Conservation (phyloP, 2,888 invertebrate species). For the Mesoligia furuncula region DNA sequence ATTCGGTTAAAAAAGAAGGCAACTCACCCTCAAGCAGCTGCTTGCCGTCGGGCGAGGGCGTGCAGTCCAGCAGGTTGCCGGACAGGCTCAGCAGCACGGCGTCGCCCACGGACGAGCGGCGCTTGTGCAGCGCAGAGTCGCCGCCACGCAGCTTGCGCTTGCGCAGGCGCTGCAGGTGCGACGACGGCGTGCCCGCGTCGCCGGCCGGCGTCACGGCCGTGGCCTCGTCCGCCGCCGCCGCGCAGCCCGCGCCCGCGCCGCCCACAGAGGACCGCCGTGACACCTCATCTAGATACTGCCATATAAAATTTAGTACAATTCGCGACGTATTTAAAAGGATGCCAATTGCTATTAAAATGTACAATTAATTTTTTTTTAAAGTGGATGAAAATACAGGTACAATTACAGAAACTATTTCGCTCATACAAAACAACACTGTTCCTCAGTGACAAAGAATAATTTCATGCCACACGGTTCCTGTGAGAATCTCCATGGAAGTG, state of each 20-base stretch:
- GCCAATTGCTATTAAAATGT: background rate
- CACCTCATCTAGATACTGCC: conserved; percentile 86
- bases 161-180: conserved; percentile 90
- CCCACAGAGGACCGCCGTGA: conserved; percentile 88
- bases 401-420: background rate
- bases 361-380: too few species aligned
- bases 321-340: too few species aligned
- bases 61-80: conserved; percentile 97
- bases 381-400: background rate
- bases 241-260: conserved; percentile 69
- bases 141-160: conserved; percentile 94
- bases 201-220: conserved; percentile 62
- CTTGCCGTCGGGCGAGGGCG: conserved; percentile 94
- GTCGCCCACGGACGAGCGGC: conserved; percentile 96
- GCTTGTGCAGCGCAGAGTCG: conserved; percentile 92
- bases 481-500: background rate
- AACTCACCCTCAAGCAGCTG: conserved; percentile 87
- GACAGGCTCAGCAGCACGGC: conserved; percentile 96
- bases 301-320: background rate
- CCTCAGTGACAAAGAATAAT: background rate
- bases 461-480: background rate
- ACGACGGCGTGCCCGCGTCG: conserved; percentile 80
- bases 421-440: background rate
- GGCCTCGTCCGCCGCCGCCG: conserved; percentile 61
- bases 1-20: background rate